A percentile compares a stretch with the other conserved stretches of the same genome.
phyloP scores from a whole-genome alignment of 2,797 vertebrate species.

The Melanotaenia pygmaea region DNA sequence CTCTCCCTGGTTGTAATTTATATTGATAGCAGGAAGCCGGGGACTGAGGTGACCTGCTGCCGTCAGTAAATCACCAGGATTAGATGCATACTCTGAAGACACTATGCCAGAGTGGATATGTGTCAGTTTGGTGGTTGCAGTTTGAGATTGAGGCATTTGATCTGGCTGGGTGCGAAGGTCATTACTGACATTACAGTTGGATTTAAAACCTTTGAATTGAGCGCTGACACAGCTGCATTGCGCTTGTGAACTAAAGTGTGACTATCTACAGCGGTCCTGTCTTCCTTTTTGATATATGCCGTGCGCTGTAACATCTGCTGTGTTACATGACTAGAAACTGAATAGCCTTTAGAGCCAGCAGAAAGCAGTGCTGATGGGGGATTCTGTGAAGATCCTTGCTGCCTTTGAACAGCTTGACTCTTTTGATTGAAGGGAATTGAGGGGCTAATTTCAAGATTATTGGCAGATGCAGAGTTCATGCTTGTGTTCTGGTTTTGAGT shows the following conservation, averaged over 20 bases:
- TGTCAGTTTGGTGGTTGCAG: slow-evolving; percentile 44
- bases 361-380: slow-evolving; percentile 54
- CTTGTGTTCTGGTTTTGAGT: slow-evolving; percentile 22
- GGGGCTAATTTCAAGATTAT: slow-evolving; percentile 50
- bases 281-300: slow-evolving; percentile 31
- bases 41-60: slow-evolving; percentile 55
- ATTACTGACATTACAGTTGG: slow-evolving; percentile 33
- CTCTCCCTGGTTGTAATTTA: slow-evolving; percentile 60
- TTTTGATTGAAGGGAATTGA: slow-evolving; percentile 47
- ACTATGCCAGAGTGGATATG: slow-evolving; percentile 38
- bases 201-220: slow-evolving; percentile 43
- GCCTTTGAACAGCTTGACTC: slow-evolving; percentile 56
- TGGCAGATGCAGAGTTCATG: slow-evolving; percentile 27
- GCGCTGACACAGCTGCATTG: slow-evolving; percentile 19
- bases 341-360: slow-evolving; percentile 47
- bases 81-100: slow-evolving; percentile 58
- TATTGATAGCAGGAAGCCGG: slow-evolving; percentile 57
- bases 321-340: slow-evolving; percentile 62
- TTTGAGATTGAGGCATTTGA: slow-evolving; percentile 51
- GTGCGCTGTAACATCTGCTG: slow-evolving; percentile 52
- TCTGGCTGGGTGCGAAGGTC: slow-evolving; percentile 22
- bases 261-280: slow-evolving; percentile 29
- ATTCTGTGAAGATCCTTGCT: slow-evolving; percentile 48
- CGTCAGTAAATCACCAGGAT: slow-evolving; percentile 70
- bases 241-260: slow-evolving; percentile 31